These are phyloP conservation scores for Anguilla japonica DNA, from an alignment of 2,113 vertebrate species.

Conservation along the genomic window DNA sequence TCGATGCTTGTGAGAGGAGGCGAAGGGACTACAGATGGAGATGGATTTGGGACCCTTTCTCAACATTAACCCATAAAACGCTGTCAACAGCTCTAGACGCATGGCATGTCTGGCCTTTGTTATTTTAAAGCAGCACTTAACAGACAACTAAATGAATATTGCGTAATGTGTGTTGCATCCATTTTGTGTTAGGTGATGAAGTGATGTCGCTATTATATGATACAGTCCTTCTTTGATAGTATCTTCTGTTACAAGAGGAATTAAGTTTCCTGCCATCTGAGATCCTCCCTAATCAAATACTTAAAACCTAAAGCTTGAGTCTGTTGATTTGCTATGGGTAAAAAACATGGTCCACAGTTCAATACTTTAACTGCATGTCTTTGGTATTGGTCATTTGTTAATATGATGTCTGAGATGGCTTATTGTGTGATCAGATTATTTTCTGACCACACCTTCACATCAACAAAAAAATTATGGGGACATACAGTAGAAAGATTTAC, in stretches of 20 bases:
- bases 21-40: neutral
- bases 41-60: neutral
- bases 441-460: neutral
- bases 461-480: neutral
- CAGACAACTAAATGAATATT: neutral
- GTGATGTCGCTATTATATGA: neutral
- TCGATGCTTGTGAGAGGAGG: neutral
- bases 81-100: neutral
- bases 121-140: conserved; percentile 16
- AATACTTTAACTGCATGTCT: neutral
- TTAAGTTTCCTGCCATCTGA: neutral
- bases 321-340: neutral
- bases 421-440: neutral
- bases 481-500: neutral
- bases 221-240: neutral
- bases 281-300: neutral
- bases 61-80: neutral
- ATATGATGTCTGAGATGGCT: neutral
- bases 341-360: neutral
- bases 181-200: neutral
- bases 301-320: neutral
- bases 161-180: neutral
- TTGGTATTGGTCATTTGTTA: neutral
- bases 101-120: neutral
- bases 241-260: neutral